Evolutionary conservation across 2,797 vertebrate genomes (phyloP).

Genomic region (Adrianichthys oophorus): DNA sequence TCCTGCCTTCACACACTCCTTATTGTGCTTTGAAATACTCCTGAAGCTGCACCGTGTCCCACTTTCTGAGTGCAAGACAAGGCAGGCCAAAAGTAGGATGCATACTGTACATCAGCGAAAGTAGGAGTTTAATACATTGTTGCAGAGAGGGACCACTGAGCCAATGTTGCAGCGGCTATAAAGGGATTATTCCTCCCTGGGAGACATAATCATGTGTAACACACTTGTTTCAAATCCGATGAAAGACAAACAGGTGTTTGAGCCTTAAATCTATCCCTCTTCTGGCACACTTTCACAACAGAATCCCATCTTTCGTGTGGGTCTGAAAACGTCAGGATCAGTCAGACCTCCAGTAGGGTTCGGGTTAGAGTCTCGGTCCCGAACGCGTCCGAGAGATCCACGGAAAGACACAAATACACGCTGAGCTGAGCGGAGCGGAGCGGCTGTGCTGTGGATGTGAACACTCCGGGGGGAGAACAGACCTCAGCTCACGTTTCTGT

Average conservation of each 20-base stretch:
- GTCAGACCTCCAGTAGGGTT: too few species aligned
- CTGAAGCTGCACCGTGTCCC: conserved; percentile 45
- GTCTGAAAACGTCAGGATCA: neutral
- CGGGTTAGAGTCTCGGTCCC: too few species aligned
- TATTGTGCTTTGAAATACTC: conserved; percentile 7
- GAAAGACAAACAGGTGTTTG: conserved; percentile 74
- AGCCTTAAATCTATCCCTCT: conserved; percentile 46
- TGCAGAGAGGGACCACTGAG: conserved; percentile 53
- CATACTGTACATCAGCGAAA: conserved; percentile 47
- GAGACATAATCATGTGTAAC: conserved; percentile 74
- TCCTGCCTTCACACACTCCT: too few species aligned
- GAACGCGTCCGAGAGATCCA: too few species aligned
- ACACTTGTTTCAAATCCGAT: conserved; percentile 71
- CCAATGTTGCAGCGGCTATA: conserved; percentile 58
- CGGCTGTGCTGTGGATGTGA: too few species aligned
- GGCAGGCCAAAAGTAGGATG: conserved; percentile 32
- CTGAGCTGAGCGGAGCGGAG: too few species aligned
- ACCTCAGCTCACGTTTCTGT: too few species aligned
- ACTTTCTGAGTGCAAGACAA: conserved; percentile 51
- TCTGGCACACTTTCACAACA: neutral
- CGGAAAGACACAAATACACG: too few species aligned
- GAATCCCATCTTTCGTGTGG: conserved; percentile 5
- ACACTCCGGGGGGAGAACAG: too few species aligned
- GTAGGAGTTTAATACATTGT: conserved; percentile 65
- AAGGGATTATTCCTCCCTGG: conserved; percentile 72